Percentiles rank a stretch among this genome's conserved stretches.
These are phyloP conservation scores for Caenorhabditis imperialis DNA, from an alignment of 2,888 invertebrate species.

Conservation along the genomic window DNA sequence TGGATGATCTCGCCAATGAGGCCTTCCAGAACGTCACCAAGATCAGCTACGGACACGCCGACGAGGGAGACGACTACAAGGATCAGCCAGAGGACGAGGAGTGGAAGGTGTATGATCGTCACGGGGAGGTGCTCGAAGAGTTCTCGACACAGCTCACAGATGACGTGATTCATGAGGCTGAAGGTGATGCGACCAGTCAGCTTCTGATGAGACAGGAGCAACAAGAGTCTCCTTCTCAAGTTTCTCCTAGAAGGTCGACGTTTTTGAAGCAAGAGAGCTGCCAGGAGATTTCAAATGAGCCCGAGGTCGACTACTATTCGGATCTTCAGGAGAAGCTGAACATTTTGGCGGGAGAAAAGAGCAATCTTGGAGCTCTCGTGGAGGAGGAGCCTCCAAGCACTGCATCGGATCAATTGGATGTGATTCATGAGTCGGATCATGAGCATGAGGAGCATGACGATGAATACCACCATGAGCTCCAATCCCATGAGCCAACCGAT, in stretches of 20 bases:
- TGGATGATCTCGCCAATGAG: slow-evolving; percentile 27
- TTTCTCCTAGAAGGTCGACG: slow-evolving; percentile 18
- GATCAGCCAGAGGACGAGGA: slow-evolving; percentile 52
- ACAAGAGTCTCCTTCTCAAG: neutral
- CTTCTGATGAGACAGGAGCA: slow-evolving; percentile 26
- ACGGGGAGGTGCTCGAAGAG: slow-evolving; percentile 60
- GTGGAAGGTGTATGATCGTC: slow-evolving; percentile 58
- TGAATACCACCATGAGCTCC: slow-evolving; percentile 18
- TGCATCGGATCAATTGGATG: slow-evolving; percentile 53
- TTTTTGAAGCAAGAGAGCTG: slow-evolving; percentile 65
- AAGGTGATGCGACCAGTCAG: slow-evolving; percentile 45
- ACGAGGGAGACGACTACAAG: slow-evolving; percentile 47
- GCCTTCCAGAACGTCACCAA: slow-evolving; percentile 46
- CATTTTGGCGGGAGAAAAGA: slow-evolving; percentile 60
- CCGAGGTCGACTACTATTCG: slow-evolving; percentile 67
- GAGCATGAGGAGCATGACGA: slow-evolving; percentile 41
- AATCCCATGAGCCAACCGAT: too few relatives aligned
- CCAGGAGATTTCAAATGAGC: slow-evolving; percentile 66
- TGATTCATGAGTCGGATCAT: slow-evolving; percentile 54
- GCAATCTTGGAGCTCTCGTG: slow-evolving; percentile 21
- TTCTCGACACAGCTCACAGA: slow-evolving; percentile 60
- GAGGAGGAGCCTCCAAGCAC: slow-evolving; percentile 56
- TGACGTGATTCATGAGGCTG: slow-evolving; percentile 60
- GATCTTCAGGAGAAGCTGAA: slow-evolving; percentile 68
- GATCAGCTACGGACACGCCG: slow-evolving; percentile 36